A percentile compares a stretch with the other conserved stretches of the same genome.
phyloP scores from a whole-genome alignment of 2,797 vertebrate genomes.

The Meriones psammophilus region DNA sequence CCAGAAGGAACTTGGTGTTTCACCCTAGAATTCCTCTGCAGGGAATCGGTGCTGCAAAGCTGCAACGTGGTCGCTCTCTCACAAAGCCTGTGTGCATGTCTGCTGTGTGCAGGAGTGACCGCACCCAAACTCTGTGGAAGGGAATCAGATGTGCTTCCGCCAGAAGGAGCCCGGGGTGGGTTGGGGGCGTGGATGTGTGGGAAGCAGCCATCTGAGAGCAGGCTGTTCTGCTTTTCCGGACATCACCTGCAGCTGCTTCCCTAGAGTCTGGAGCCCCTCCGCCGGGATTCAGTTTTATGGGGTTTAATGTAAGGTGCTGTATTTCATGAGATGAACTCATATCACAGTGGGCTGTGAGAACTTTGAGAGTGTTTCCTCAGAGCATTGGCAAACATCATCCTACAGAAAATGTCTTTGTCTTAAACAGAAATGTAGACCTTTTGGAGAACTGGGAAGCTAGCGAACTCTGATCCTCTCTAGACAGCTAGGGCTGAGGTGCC shows the following conservation, averaged over 20 bases:
- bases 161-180: constrained; percentile 78
- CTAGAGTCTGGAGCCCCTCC: constrained; percentile 87
- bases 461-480: constrained; percentile 88
- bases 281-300: constrained; percentile 91
- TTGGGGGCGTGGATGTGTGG: constrained; percentile 20
- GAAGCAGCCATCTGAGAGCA: constrained; percentile 84
- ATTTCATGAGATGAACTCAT: constrained; percentile 94
- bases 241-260: constrained; percentile 80
- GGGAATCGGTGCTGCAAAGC: constrained; percentile 56
- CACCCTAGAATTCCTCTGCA: constrained; percentile 44
- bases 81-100: constrained; percentile 81
- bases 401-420: constrained; percentile 87
- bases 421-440: constrained; percentile 91
- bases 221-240: constrained; percentile 87
- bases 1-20: constrained; percentile 39
- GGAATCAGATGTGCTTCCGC: constrained; percentile 84
- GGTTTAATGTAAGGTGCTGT: constrained; percentile 92
- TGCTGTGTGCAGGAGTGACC: constrained; percentile 85
- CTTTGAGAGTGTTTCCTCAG: constrained; percentile 91
- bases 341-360: constrained; percentile 91
- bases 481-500: constrained; percentile 80
- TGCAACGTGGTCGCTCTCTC: constrained; percentile 75
- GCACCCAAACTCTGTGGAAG: constrained; percentile 85
- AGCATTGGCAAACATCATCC: constrained; percentile 88
- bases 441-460: constrained; percentile 89